Evolutionary conservation across 2,888 invertebrate species (phyloP), one percentile per base, ranked within the genome.

Genomic region (Epicampocera succincta): DNA sequence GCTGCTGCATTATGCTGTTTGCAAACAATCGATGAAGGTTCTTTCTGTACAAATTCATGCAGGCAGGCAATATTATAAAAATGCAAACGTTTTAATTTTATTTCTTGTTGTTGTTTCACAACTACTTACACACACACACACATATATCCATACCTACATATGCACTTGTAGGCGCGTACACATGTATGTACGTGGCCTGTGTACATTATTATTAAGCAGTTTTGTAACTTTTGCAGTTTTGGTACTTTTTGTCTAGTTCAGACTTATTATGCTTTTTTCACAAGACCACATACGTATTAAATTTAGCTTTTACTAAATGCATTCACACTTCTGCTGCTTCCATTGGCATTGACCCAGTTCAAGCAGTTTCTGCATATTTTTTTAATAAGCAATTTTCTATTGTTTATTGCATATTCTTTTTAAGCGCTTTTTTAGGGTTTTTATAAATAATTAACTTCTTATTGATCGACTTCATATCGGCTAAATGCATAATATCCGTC

Each of bases 281-380:
- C 48, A 2, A 25, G 48, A 44, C 44, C n/a, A n/a, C n/a, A n/a
- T 52, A 15, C 15, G 29, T 40, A 29, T 72, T 50, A 33, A 17
- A 72, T 52, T 63, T 15, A 52, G 33, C 15, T 19, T 46, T 61
- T 44, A 21, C 19, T 3, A 56, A 66, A 25, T 29, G 17, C 44
- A 54, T 42, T 54, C 73, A 54, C 63, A 73, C 52, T 63, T 29
- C 50, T 65, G 56, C 54, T 52, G 50, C 17, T 61, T 78, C 44
- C 60, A 61, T 66, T 82, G 82, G 66, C 82, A 82, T 82, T 82
- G 82, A 82, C 82, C 82, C 78, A 82, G 60, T 82, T 82, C 38
- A 54, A 60, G 60, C 72, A 61, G 46, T 66, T 73, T 25, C 25
- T 73, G 19, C 17, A 9, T 38, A 12, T 52, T 58, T 29, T 56